Evolutionary conservation across 1,140 invertebrate genomes (phyloP), one percentile per base, ranked within the genome.

Genomic region (Drosophila dunni): DNA sequence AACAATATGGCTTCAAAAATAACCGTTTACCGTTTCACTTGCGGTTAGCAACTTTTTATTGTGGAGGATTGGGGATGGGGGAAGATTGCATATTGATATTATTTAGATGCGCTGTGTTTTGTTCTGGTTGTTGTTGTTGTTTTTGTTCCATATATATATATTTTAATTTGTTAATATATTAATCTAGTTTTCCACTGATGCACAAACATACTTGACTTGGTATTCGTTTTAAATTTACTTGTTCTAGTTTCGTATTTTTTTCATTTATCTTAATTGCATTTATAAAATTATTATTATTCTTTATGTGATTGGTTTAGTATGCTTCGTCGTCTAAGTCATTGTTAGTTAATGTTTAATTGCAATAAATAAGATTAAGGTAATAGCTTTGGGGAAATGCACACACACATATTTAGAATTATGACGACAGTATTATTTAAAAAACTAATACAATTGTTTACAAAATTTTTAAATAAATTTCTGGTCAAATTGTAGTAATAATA

Each of bases 1-100:
- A 86, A 86, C 83, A 86, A 86, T 86, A 89, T 88, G 83, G 83
- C 83, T 78, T 89, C 80, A 88, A 88, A 29, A 74, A 78, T 83
- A 89, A 89, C 80, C 84, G 84, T 78, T 54, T 79, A 73, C 71
- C 76, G 53, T 58, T 76, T 79, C 58, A 61, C 38, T 29, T 58
- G 24, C 73, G 50, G 65, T 44, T 62, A 46, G 24, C 48, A 73
- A 74, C 45, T 61, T 48, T 69, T 45, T 69, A 33, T 60, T 75
- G 46, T 71, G 64, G 13, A 40, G 60, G 24, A 29, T 29, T 29
- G 3, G 24, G 24, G 24, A 29, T 29, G 24, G 40, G 63, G 61
- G 58, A 58, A 73, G 34, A 65, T 80, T 71, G 82, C 62, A 71
- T 72, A 66, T 75, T 77, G 60, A 60, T 79, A 64, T 74, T 72